Evolutionary conservation across 2,113 vertebrate genomes (phyloP).

Genomic region (Myrmecobius fasciatus): DNA sequence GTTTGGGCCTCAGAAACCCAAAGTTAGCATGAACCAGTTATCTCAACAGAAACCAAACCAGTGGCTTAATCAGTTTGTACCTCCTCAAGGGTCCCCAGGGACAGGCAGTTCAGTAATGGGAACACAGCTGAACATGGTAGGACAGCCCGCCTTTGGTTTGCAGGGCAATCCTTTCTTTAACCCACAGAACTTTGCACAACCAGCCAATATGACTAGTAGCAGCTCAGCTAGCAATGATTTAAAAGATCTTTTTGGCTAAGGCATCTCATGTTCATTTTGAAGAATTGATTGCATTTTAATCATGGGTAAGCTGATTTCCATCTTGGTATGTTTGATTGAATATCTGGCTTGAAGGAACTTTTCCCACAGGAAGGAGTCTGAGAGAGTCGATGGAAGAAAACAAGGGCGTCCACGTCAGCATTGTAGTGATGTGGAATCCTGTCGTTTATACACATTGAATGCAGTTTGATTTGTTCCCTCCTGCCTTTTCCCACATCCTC

Average conservation of each 20-base stretch:
- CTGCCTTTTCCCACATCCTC: constrained; percentile 3
- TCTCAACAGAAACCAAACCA: constrained; percentile 89
- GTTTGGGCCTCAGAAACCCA: constrained; percentile 93
- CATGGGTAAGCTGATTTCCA: constrained; percentile 80
- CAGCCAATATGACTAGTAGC: constrained; percentile 89
- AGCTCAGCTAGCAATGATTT: constrained; percentile 95
- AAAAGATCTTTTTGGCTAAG: constrained; percentile 97
- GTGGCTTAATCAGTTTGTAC: constrained; percentile 93
- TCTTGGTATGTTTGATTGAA: constrained; percentile 69
- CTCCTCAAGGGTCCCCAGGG: constrained; percentile 85
- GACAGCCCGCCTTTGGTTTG: constrained; percentile 90
- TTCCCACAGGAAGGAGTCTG: constrained; percentile 54
- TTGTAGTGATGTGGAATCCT: constrained; percentile 67
- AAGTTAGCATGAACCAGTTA: constrained; percentile 96
- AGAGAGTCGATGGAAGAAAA: constrained; percentile 66
- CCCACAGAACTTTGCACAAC: constrained; percentile 95
- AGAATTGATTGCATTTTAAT: constrained; percentile 74
- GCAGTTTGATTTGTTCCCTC: constrained; percentile 62
- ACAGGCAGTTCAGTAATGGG: constrained; percentile 83
- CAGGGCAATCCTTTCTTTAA: constrained; percentile 98
- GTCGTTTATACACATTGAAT: constrained; percentile 67
- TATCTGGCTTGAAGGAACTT: constrained; percentile 71
- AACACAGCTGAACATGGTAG: constrained; percentile 81
- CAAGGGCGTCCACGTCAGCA: constrained; percentile 64
- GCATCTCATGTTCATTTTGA: constrained; percentile 59